Evolutionary conservation across 2,888 invertebrate species (phyloP), one percentile per base, ranked within the genome.

Genomic region (Stratiomys singularior): DNA sequence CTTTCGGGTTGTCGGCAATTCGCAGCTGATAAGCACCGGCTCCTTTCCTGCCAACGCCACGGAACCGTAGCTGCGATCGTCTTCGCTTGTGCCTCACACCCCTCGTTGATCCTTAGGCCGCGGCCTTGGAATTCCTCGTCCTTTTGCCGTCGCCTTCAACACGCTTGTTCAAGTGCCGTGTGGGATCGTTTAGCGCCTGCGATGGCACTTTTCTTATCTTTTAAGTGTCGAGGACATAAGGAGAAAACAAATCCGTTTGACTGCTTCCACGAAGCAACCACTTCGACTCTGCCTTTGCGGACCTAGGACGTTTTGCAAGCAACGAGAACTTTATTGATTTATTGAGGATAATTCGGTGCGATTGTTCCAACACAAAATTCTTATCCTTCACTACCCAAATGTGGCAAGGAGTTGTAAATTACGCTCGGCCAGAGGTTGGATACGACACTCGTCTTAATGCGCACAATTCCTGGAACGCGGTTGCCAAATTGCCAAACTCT

Each of bases 21-120:
- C 60, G 60, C 60, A 25, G 60, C 60, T 60, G 60, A 60, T 60
- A 60, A 1, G 60, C 21, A 60, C 60, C 23, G 9, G 5, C 37
- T 5, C 37, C 37, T 37, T 37, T 9, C 37, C 37, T 37, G 37
- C 37, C 37, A 37, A 37, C 37, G 9, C 3, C 37, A 37, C 37
- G 37, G 37, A 37, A 9, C 37, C 37, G 3, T 37, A 3, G 37
- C 9, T 5, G 37, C 37, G 60, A 60, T 25, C 23, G 21, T 1
- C 60, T 11, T 25, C 60, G 25, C 60, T 25, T 5, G 23, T 60
- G 21, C 25, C 0, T 25, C 21, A 25, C 60, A 60, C 21, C 0
- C 5, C 60, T 13, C 21, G 23, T 23, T 25, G 60, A 25, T 1
- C 23, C 60, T 60, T 52, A 3, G 7, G 52, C 52, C 7, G 37